Evolutionary conservation across 2,888 invertebrate species (phyloP).

Genomic region (Loripinus fragilis): DNA sequence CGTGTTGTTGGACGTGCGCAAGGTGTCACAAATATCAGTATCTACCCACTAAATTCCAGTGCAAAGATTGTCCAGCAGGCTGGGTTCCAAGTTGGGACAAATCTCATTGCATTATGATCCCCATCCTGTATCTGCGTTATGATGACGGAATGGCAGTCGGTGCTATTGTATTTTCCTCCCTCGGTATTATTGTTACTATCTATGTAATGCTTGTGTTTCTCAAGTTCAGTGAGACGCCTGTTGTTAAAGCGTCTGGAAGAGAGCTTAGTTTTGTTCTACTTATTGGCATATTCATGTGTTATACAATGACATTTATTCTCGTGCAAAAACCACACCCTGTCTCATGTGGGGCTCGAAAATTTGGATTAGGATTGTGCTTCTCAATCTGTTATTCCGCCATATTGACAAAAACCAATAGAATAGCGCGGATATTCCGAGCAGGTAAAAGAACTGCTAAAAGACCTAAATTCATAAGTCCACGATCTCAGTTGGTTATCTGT

Average conservation of each 20-base stretch:
- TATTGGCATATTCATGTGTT: constrained; percentile 81
- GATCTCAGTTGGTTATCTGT: constrained; percentile 84
- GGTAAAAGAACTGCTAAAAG: constrained; percentile 83
- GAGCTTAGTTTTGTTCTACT: constrained; percentile 84
- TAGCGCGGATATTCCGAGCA: constrained; percentile 83
- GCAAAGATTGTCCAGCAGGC: constrained; percentile 91
- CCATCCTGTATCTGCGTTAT: constrained; percentile 86
- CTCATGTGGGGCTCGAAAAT: constrained; percentile 83
- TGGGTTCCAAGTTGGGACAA: constrained; percentile 92
- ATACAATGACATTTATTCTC: constrained; percentile 83
- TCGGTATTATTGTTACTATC: constrained; percentile 82
- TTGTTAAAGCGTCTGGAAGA: constrained; percentile 84
- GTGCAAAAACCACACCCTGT: constrained; percentile 81
- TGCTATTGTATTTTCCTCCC: constrained; percentile 89
- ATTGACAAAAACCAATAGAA: constrained; percentile 84
- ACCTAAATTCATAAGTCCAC: constrained; percentile 84
- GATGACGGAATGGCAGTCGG: constrained; percentile 95
- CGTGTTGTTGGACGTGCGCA: constrained; percentile 83
- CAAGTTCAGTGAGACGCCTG: constrained; percentile 82
- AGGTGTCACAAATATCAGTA: constrained; percentile 93
- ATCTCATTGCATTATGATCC: constrained; percentile 83
- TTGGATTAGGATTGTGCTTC: constrained; percentile 83
- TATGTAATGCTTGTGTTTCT: constrained; percentile 83
- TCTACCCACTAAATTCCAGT: constrained; percentile 87
- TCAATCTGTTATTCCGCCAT: constrained; percentile 83